Conservation (phyloP, 2,797 vertebrate genomes). For the Poecilia wingei region DNA sequence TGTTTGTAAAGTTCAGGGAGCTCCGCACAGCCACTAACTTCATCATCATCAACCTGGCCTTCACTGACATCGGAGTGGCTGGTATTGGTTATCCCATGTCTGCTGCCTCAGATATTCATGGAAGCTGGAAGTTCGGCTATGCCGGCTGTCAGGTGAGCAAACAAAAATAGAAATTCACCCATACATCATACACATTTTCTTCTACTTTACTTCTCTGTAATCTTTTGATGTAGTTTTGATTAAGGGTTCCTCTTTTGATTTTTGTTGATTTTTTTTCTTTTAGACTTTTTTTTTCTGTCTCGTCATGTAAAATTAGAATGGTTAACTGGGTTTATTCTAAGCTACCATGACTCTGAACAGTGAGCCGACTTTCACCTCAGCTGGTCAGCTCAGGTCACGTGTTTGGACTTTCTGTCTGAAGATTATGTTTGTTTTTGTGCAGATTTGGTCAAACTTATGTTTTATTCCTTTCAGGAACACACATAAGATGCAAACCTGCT, state of each 20-base stretch:
- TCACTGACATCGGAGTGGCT: constrained; percentile 95
- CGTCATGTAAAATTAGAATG: not conserved
- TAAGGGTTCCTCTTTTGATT: not conserved
- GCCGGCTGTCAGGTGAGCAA: constrained; percentile 91
- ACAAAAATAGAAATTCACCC: not conserved
- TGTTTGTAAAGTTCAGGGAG: constrained; percentile 94
- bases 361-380: not conserved
- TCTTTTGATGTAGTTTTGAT: not conserved
- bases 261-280: not conserved
- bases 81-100: constrained; percentile 98
- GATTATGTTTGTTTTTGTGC: not conserved
- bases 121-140: constrained; percentile 96
- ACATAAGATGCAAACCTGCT: not conserved
- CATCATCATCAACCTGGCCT: constrained; percentile 95
- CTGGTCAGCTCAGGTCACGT: constrained; percentile 1
- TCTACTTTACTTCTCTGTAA: not conserved
- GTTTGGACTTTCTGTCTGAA: not conserved
- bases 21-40: constrained; percentile 94
- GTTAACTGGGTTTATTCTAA: not conserved
- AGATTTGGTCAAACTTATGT: not conserved
- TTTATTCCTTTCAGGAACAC: not conserved
- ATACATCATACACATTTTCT: not conserved
- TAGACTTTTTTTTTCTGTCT: not conserved
- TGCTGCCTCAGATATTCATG: constrained; percentile 93
- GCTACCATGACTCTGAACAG: not conserved